These are phyloP conservation scores for Epizoanthus stellaris DNA, from an alignment of 92 coral and sea anemone species.

Conservation along the genomic window DNA sequence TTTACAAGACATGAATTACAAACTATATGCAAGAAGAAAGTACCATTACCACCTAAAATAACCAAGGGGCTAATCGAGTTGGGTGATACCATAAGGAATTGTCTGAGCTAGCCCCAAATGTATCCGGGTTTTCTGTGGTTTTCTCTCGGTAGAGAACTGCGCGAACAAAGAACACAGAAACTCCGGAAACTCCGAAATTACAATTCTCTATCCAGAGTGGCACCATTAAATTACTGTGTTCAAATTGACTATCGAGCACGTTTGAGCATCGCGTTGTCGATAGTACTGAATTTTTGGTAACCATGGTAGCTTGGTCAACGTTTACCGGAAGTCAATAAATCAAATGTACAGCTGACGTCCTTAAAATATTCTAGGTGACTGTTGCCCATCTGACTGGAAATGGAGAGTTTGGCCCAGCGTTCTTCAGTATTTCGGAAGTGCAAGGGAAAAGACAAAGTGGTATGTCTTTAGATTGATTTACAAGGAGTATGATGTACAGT, in stretches of 20 bases:
- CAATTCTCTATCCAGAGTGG: too few species aligned
- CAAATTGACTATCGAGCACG: neutral
- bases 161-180: too few species aligned
- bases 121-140: too few species aligned
- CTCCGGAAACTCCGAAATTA: too few species aligned
- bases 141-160: too few species aligned
- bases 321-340: neutral
- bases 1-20: too few species aligned
- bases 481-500: too few species aligned
- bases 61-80: too few species aligned
- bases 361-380: constrained; percentile 59
- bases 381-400: constrained; percentile 82
- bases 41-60: too few species aligned
- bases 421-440: constrained; percentile 86
- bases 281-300: neutral
- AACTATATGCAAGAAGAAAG: too few species aligned
- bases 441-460: constrained; percentile 73
- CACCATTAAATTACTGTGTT: neutral
- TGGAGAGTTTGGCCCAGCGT: constrained; percentile 97
- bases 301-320: neutral
- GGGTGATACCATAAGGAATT: too few species aligned
- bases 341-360: neutral
- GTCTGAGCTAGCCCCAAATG: too few species aligned
- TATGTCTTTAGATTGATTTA: neutral
- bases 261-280: neutral